A percentile compares a stretch with the other conserved stretches of the same genome.
Evolutionary conservation across 2,888 invertebrate species (phyloP).

Genomic region (Chelonus formosanus): DNA sequence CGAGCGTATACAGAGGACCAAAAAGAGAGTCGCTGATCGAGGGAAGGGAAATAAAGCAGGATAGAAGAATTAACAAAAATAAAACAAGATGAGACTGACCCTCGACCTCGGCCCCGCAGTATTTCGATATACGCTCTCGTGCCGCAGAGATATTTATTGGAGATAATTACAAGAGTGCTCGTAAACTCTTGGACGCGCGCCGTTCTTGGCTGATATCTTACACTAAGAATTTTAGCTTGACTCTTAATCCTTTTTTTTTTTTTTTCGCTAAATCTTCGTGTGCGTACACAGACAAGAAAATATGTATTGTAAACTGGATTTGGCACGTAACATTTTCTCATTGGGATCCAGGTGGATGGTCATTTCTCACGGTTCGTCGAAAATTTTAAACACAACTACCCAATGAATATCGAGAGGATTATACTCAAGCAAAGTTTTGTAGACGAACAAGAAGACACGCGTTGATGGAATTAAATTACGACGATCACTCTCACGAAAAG

Average conservation of each 20-base stretch:
- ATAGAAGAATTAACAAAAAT: slow-evolving; percentile 30
- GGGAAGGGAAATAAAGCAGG: slow-evolving; percentile 3
- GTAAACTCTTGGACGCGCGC: slow-evolving; percentile 60
- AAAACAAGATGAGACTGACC: slow-evolving; percentile 55
- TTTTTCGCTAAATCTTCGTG: slow-evolving; percentile 7
- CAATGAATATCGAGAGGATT: slow-evolving; percentile 11
- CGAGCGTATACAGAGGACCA: slow-evolving; percentile 47
- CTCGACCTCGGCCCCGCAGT: slow-evolving; percentile 56
- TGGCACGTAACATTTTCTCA: slow-evolving; percentile 8
- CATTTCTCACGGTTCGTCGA: slow-evolving; percentile 30
- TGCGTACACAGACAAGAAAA: slow-evolving; percentile 6
- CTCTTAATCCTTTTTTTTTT: slow-evolving; percentile 18
- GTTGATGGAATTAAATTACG: slow-evolving; percentile 27
- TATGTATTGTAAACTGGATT: slow-evolving; percentile 16
- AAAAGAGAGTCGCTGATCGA: slow-evolving; percentile 60
- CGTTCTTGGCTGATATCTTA: slow-evolving; percentile 61
- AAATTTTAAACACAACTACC: slow-evolving; percentile 3
- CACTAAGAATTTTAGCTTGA: slow-evolving; percentile 42
- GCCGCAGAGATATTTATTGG: slow-evolving; percentile 65
- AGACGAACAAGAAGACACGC: slow-evolving; percentile 20
- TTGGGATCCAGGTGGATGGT: slow-evolving; percentile 18
- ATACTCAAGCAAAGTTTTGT: neutral
- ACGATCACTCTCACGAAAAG: slow-evolving; percentile 25
- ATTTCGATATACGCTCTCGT: slow-evolving; percentile 62
- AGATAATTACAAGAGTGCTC: slow-evolving; percentile 65